Conservation (phyloP, 2,797 vertebrate species). For the Intellagama lesueurii region DNA sequence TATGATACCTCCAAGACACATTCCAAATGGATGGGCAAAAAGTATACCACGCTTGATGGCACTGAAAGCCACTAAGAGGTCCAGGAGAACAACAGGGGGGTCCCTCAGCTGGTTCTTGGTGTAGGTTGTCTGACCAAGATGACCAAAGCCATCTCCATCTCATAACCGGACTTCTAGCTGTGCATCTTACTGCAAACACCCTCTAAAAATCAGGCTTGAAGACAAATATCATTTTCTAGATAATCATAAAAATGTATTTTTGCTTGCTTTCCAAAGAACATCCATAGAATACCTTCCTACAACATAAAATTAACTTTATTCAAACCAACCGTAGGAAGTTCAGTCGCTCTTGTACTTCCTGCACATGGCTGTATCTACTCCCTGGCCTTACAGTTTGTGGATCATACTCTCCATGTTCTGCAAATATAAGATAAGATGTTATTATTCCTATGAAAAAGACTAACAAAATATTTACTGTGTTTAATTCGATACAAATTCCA, state of each 20-base stretch:
- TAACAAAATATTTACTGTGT: not conserved
- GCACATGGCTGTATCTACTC: constrained; percentile 98
- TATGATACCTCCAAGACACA: too few species aligned
- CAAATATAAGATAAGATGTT: constrained; percentile 54
- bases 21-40: too few species aligned
- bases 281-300: not conserved
- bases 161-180: not conserved
- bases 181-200: not conserved
- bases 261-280: not conserved
- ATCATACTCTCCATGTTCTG: constrained; percentile 97
- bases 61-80: not conserved
- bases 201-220: not conserved
- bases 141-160: not conserved
- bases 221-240: not conserved
- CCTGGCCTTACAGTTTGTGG: constrained; percentile 97
- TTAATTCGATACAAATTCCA: not conserved
- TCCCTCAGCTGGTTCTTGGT: too few species aligned
- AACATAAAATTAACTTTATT: constrained; percentile 14
- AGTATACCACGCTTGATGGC: too few species aligned
- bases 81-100: too few species aligned
- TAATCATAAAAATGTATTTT: not conserved
- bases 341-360: constrained; percentile 97
- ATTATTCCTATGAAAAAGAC: constrained; percentile 9
- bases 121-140: not conserved
- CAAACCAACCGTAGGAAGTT: constrained; percentile 94